Base-by-base conservation (phyloP, 1,140 invertebrate genomes). In the Tetragonula clypearis region DNA sequence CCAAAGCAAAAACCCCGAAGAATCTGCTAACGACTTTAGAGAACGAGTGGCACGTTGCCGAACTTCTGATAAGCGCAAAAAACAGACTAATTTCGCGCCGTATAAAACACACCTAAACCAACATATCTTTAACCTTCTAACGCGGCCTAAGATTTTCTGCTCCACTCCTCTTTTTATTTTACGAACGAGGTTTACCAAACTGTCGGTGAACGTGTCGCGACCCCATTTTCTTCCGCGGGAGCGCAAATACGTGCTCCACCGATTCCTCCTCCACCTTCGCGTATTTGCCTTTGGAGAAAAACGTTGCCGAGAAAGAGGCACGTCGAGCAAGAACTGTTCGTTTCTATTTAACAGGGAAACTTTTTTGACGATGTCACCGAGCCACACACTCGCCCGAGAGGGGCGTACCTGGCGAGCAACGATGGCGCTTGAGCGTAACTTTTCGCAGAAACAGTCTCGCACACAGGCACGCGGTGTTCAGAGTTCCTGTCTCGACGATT, bases 401-500 rank as follows among this genome's bases (percentile, higher is more conserved):
- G 65, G 53, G 35, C 58, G 73, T 72, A 80, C 72, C 62, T 84
- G 79, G 58, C 19, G 41, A 71, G 65, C 26, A 21, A 79, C 68
- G 62, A 62, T 30, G 76, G 62, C 85, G 60, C 78, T 75, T 62
- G 72, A 79, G 79, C 71, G 68, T 58, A 55, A 56, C 62, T 78
- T 30, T 88, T 88, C 87, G 77, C 56, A 62, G 87, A 88, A 89
- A 77, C 58, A 53, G 68, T 53, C 81, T 35, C 55, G 62, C n/a
- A 41, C 35, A 30, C 19, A 26, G 74, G 60, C 35, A 6, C 53
- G 35, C 66, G 69, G 65, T 79, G 69, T 85, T 58, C 83, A 84
- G 74, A 82, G 76, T 72, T 79, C 68, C 58, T 58, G 79, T 79
- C 83, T 69, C 79, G 74, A 82, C 84, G 12, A 72, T 89, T 88